Evolutionary conservation across 2,113 vertebrate species (phyloP), one percentile per base, ranked within the genome.

Genomic region (Butorides virescens): DNA sequence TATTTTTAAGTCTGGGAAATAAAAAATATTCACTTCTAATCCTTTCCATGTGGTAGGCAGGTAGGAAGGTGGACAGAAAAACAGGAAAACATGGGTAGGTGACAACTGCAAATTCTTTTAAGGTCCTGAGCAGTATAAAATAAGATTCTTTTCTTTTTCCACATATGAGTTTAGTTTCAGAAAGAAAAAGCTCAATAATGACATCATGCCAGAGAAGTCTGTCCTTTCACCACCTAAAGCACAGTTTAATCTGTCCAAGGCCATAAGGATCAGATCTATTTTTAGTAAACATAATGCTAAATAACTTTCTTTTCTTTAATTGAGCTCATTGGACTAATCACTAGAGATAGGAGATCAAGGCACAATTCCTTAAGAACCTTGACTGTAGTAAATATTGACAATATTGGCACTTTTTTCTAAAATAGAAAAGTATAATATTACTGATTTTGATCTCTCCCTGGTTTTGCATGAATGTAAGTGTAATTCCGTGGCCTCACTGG

Each of bases 281-380:
- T 92, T 92, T 88, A 95, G 92, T 9, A 83, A 93, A 63, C 37
- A 18, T 80, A 86, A 94, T 39, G 52, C 65, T 81, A 75, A 92
- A 97, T 92, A 93, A 87, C 82, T 90, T 94, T 93, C 78, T 93
- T 96, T 92, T 67, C 39, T 90, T 88, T 92, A 90, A 90, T 55
- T 80, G 50, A 95, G 42, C 39, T 90, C 55, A 86, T 52, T 92
- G 82, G 49, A 71, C 23, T 90, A 86, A 94, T 81, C 55, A 52
- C 63, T 81, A 67, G 66, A 93, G 55, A 77, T 4, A 80, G 20
- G 26, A 68, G 55, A 93, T 63, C 47, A 80, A 90, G 68, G 47
- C 29, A 71, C 26, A 68, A 23, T 56, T 88, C 44, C 47, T 71
- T 80, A 84, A 83, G 68, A 90, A 74, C n/a, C 56, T 55, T 3